Evolutionary conservation across 2,113 vertebrate species (phyloP).

Genomic region (Chionodraco myersi): DNA sequence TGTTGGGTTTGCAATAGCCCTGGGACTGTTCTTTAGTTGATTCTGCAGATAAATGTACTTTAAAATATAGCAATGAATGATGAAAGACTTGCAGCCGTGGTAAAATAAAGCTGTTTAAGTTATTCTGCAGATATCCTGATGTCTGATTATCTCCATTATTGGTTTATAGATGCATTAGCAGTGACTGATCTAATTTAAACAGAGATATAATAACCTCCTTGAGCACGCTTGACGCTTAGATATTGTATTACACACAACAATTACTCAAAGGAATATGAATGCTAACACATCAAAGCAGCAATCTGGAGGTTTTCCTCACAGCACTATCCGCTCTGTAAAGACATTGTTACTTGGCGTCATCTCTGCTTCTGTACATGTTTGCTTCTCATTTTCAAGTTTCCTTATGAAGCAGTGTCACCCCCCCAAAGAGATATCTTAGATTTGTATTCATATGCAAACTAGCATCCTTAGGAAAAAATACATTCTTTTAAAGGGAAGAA

Average conservation of each 20-base stretch:
- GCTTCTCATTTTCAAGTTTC: slow-evolving; percentile 63
- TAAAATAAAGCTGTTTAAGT: slow-evolving; percentile 12
- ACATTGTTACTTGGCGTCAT: slow-evolving; percentile 28
- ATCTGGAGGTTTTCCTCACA: slow-evolving; percentile 29
- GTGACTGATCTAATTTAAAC: slow-evolving; percentile 49
- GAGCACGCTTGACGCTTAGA: slow-evolving; percentile 18
- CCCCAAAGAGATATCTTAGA: slow-evolving; percentile 64
- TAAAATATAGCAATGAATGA: background rate
- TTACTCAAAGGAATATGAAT: slow-evolving; percentile 35
- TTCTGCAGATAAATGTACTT: background rate
- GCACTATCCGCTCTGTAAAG: slow-evolving; percentile 32
- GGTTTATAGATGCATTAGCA: slow-evolving; percentile 37
- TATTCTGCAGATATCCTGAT: slow-evolving; percentile 28
- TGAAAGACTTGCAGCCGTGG: background rate
- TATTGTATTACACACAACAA: slow-evolving; percentile 41
- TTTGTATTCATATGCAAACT: slow-evolving; percentile 77
- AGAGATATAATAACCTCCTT: slow-evolving; percentile 30
- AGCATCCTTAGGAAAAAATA: slow-evolving; percentile 42
- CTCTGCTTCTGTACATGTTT: slow-evolving; percentile 34
- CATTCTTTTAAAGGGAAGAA: slow-evolving; percentile 49
- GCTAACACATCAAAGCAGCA: slow-evolving; percentile 41
- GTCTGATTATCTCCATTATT: slow-evolving; percentile 22
- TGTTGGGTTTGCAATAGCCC: background rate
- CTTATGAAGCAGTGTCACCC: slow-evolving; percentile 44
- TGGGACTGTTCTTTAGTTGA: background rate